Percentiles rank a stretch among this genome's conserved stretches.
Conservation (phyloP, 1,140 invertebrate genomes). For the Ptiloglossa arizonensis region DNA sequence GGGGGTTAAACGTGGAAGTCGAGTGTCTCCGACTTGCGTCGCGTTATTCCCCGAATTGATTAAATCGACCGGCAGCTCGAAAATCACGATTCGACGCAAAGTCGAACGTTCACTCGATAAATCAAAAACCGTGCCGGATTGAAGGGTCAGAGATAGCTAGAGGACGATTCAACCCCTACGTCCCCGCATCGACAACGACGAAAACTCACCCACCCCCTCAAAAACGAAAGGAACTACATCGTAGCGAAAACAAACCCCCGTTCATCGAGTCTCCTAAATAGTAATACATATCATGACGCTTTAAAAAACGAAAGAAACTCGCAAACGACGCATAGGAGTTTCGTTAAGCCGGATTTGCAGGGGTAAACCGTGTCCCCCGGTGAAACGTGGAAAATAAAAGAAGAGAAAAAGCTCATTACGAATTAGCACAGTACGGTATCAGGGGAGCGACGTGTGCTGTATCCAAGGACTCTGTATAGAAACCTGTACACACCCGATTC, state of each 20-base stretch:
- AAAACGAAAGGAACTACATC: background rate
- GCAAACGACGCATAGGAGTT: too few species aligned
- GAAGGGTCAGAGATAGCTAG: background rate
- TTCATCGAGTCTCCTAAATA: slow-evolving; percentile 14
- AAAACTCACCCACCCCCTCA: background rate
- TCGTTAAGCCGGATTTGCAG: background rate
- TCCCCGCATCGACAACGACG: background rate
- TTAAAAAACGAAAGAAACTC: background rate
- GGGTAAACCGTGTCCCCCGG: slow-evolving; percentile 1
- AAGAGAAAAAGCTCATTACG: background rate
- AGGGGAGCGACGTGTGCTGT: slow-evolving; percentile 41
- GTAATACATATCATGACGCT: slow-evolving; percentile 43
- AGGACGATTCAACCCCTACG: background rate
- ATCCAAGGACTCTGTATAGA: slow-evolving; percentile 39
- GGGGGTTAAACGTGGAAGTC: background rate
- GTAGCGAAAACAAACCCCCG: background rate
- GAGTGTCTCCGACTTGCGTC: background rate
- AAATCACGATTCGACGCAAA: background rate
- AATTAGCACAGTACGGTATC: slow-evolving; percentile 52
- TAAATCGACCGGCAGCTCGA: background rate
- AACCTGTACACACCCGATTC: slow-evolving; percentile 2
- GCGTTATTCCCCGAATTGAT: background rate
- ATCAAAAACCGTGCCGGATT: background rate
- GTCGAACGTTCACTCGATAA: background rate
- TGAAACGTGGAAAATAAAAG: background rate